Conservation (phyloP, 2,888 invertebrate species). For the Apodemia mormo region DNA sequence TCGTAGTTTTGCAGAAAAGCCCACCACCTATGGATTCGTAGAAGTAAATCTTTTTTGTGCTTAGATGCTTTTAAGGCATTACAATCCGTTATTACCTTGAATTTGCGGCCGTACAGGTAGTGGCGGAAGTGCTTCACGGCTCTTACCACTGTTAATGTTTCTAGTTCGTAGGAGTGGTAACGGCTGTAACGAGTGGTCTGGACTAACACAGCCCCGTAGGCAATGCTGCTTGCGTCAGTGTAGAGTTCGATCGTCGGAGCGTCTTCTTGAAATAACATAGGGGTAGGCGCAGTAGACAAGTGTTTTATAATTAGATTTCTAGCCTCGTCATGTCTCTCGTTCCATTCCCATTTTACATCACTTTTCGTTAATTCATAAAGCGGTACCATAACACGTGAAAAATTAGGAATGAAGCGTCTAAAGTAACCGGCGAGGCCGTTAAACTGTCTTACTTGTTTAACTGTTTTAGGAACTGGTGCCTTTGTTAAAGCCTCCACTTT, state of each 20-base stretch:
- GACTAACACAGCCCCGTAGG: constrained; percentile 35
- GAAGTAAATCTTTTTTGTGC: constrained; percentile 42
- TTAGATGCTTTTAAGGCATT: constrained; percentile 45
- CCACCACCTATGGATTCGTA: constrained; percentile 46
- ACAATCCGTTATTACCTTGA: constrained; percentile 41
- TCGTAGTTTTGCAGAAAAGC: constrained; percentile 42
- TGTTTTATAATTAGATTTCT: constrained; percentile 29
- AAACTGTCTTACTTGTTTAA: constrained; percentile 40
- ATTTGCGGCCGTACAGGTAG: constrained; percentile 38
- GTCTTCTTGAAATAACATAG: constrained; percentile 34
- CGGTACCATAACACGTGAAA: constrained; percentile 28
- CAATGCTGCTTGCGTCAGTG: constrained; percentile 41
- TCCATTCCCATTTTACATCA: constrained; percentile 29
- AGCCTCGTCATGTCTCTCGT: constrained; percentile 36
- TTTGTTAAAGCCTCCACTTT: constrained; percentile 43
- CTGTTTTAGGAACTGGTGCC: constrained; percentile 39
- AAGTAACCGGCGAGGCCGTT: constrained; percentile 37
- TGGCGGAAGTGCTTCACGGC: constrained; percentile 45
- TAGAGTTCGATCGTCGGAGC: constrained; percentile 32
- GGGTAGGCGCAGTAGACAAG: constrained; percentile 32
- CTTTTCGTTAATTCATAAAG: constrained; percentile 32
- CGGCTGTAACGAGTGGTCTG: constrained; percentile 31
- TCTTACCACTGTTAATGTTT: constrained; percentile 30
- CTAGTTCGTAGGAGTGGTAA: constrained; percentile 17
- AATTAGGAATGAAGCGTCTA: constrained; percentile 30